Conservation (phyloP, 2,797 vertebrate genomes). For the Chloroceryle inda region DNA sequence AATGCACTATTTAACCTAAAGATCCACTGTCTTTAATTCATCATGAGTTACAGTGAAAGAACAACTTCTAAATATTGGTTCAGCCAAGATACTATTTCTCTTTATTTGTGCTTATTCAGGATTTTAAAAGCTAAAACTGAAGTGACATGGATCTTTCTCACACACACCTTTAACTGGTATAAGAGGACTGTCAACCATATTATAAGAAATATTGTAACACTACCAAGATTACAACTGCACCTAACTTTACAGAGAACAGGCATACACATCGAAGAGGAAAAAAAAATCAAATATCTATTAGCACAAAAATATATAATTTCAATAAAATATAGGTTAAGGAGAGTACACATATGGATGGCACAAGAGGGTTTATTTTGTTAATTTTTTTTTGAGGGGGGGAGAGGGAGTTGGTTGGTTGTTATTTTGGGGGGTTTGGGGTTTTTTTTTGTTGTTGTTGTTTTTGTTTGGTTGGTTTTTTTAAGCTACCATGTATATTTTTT, state of each 20-base stretch:
- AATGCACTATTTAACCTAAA: not conserved
- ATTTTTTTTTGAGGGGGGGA: too few relatives aligned
- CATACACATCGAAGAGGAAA: not conserved
- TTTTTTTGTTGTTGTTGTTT: too few relatives aligned
- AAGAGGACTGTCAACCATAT: not conserved
- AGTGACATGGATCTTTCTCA: not conserved
- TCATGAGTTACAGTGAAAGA: not conserved
- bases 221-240: not conserved
- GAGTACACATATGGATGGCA: not conserved
- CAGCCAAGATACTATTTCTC: not conserved
- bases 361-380: not conserved
- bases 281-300: not conserved
- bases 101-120: not conserved
- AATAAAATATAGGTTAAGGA: not conserved
- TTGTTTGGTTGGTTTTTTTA: too few relatives aligned
- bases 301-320: not conserved
- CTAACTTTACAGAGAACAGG: not conserved
- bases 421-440: too few relatives aligned
- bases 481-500: not conserved
- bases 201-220: not conserved
- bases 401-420: too few relatives aligned
- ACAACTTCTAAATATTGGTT: not conserved
- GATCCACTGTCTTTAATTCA: not conserved
- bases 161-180: not conserved
- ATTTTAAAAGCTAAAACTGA: not conserved